A percentile compares a stretch with the other conserved stretches of the same genome.
phyloP scores from a whole-genome alignment of 1,140 invertebrate genomes.

The Macrostomum lignano region DNA sequence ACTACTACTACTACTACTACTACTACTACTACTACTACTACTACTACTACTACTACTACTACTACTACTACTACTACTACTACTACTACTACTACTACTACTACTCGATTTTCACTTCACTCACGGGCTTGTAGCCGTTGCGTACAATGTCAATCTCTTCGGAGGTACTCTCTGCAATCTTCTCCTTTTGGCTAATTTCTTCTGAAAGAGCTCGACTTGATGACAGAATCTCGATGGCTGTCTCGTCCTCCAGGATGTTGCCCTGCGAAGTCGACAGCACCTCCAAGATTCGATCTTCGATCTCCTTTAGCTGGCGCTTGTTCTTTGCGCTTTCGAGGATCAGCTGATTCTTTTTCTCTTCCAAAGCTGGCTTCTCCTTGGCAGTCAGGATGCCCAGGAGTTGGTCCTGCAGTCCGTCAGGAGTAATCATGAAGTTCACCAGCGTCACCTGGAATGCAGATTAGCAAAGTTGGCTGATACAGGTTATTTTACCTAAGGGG shows the following conservation, averaged over 20 bases:
- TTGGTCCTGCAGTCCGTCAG: constrained; percentile 25
- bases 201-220: constrained; percentile 45
- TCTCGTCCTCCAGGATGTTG: constrained; percentile 81
- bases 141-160: constrained; percentile 21
- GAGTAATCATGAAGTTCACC: constrained; percentile 27
- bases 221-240: constrained; percentile 60
- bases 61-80: too few species aligned
- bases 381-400: constrained; percentile 25
- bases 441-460: too few species aligned
- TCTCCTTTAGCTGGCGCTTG: constrained; percentile 56
- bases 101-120: too few species aligned
- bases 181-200: constrained; percentile 34
- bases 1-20: too few species aligned
- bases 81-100: too few species aligned
- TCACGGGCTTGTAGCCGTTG: constrained; percentile 19
- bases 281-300: constrained; percentile 68
- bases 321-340: constrained; percentile 65
- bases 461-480: too few species aligned
- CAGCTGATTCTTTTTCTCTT: constrained; percentile 65
- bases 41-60: too few species aligned
- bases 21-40: too few species aligned
- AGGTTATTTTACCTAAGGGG: too few species aligned
- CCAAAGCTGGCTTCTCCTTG: constrained; percentile 33
- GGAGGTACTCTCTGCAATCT: constrained; percentile 16
- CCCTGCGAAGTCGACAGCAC: constrained; percentile 43